Base-by-base conservation (phyloP, 2,113 vertebrate genomes). In the Ranitomeya imitator region DNA sequence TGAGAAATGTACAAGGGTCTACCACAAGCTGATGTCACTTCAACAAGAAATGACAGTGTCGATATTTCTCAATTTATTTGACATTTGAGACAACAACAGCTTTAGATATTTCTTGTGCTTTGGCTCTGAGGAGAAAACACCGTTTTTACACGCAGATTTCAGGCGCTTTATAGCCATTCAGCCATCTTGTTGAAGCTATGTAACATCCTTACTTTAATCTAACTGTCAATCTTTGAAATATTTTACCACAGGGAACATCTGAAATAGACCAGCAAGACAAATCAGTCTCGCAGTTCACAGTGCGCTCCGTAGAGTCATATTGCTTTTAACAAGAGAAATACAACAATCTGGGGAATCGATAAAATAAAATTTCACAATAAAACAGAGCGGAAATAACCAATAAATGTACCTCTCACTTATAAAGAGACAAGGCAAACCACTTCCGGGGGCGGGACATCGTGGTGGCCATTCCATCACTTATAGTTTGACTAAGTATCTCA, bases 251-350 rank as follows among this genome's bases (percentile, higher is more conserved):
- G 87, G 87, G 87, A 89, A 79, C 87, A 89, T 85, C 87, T 89
- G 82, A 89, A 89, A 89, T 85, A 89, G 87, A 85, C 73, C 87
- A 85, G 87, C 87, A 78, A 84, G 82, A 85, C 76, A 61, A 63
- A 89, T 84, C 60, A 71, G 63, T 74, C 71, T 79, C 85, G 82
- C 87, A 78, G 82, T 54, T 74, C 87, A 79, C 87, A 79, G 52
- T 79, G 60, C 85, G 87, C 77, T 79, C 87, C 65, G 74, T 79
- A 89, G 84, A 83, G 65, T 89, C 81, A 89, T 89, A 89, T 67
- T 85, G 87, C 87, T 89, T 85, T 89, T 89, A 89, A 79, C 87
- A 89, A 85, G 60, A 89, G 87, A 89, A 85, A 84, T 85, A 89
- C 87, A 85, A 85, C 73, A 89, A 73, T 74, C 87, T 67, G 82